phyloP scores from a whole-genome alignment of 1,140 invertebrate genomes.

The Drosophila sulfurigaster region DNA sequence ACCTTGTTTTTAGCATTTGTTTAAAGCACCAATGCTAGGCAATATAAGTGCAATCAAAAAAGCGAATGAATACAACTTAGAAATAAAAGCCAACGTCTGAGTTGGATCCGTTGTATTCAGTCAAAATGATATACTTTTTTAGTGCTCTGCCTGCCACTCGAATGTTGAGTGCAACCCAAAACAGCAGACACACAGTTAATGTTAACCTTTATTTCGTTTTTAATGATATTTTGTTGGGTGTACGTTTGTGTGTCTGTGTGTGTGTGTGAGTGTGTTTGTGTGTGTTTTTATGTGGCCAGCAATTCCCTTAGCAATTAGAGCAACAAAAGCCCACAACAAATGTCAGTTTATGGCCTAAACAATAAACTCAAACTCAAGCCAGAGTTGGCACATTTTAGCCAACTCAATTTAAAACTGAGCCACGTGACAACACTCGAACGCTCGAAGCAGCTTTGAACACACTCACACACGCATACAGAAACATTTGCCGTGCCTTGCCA shows the following conservation, averaged over 20 bases:
- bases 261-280: background rate
- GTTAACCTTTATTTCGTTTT: constrained; percentile 33
- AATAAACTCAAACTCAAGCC: constrained; percentile 39
- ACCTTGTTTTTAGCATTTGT: background rate
- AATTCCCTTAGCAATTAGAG: constrained; percentile 60
- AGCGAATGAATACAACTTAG: background rate
- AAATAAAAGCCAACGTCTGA: background rate
- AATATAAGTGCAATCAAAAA: background rate
- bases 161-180: constrained; percentile 4
- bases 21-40: background rate
- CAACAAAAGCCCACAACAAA: constrained; percentile 23
- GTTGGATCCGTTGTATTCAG: background rate
- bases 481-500: constrained; percentile 14
- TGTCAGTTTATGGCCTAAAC: constrained; percentile 51
- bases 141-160: background rate
- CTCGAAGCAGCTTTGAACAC: constrained; percentile 14
- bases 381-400: constrained; percentile 27
- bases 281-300: constrained; percentile 20
- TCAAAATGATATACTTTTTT: constrained; percentile 12
- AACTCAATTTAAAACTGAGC: constrained; percentile 62
- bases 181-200: constrained; percentile 3
- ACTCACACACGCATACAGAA: constrained; percentile 1
- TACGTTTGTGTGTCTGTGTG: background rate
- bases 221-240: constrained; percentile 33
- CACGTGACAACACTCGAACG: constrained; percentile 47